Evolutionary conservation across 2,888 invertebrate genomes (phyloP).

Genomic region (Meloe dianella): DNA sequence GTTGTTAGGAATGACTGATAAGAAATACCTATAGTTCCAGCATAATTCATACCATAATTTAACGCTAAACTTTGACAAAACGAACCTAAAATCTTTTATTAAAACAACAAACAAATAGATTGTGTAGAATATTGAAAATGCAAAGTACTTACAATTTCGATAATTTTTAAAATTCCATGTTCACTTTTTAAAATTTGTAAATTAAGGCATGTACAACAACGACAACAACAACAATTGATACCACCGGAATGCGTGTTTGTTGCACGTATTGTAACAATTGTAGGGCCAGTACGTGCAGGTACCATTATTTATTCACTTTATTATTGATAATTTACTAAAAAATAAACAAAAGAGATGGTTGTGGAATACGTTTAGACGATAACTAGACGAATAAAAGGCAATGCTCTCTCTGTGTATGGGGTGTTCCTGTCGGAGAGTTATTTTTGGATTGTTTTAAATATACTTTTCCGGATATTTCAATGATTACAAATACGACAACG

Average conservation of each 20-base stretch:
- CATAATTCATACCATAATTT: constrained; percentile 77
- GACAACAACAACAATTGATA: constrained; percentile 75
- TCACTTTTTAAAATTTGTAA: constrained; percentile 75
- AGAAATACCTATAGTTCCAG: constrained; percentile 76
- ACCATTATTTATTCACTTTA: constrained; percentile 35
- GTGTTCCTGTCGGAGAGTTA: constrained; percentile 18
- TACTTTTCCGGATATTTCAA: constrained; percentile 29
- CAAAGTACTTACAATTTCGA: constrained; percentile 77
- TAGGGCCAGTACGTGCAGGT: constrained; percentile 62
- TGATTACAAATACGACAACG: neutral
- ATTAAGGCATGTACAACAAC: constrained; percentile 81
- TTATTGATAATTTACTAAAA: neutral
- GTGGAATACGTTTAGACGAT: neutral
- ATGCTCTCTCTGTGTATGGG: constrained; percentile 26
- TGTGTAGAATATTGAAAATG: neutral
- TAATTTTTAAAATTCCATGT: constrained; percentile 76
- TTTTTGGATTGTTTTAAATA: constrained; percentile 27
- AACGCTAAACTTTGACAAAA: constrained; percentile 81
- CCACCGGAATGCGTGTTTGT: constrained; percentile 37
- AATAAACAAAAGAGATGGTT: neutral
- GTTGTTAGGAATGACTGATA: constrained; percentile 83
- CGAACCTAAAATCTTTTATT: constrained; percentile 73
- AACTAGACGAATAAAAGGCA: constrained; percentile 20
- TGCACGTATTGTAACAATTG: constrained; percentile 59
- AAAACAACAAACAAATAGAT: constrained; percentile 13